A percentile compares a stretch with the other conserved stretches of the same genome.
Evolutionary conservation across 2,888 invertebrate species (phyloP).

Genomic region (Petrophora chlorosata): DNA sequence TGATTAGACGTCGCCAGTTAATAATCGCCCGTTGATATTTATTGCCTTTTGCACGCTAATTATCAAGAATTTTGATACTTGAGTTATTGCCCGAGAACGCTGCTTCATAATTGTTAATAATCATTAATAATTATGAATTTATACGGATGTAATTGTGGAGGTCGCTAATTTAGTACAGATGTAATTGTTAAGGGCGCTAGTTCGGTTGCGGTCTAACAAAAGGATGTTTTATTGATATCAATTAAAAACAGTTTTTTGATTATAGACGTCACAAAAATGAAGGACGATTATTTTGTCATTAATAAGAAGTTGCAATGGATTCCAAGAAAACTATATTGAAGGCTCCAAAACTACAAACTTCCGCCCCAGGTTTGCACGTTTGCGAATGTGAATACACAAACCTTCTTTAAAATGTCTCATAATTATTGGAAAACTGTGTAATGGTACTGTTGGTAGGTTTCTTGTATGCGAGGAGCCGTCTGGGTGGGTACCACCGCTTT

Average conservation of each 20-base stretch:
- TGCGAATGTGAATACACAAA: no score
- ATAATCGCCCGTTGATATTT: slow-evolving; percentile 78
- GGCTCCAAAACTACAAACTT: no score
- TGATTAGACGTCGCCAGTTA: slow-evolving; percentile 74
- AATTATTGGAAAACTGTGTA: no score
- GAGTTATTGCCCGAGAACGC: slow-evolving; percentile 64
- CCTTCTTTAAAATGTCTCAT: no score
- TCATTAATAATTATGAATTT: slow-evolving; percentile 52
- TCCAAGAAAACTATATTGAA: no score
- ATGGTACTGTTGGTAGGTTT: no score
- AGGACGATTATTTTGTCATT: neutral
- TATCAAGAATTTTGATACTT: slow-evolving; percentile 82
- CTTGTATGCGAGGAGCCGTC: no score
- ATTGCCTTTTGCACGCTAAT: slow-evolving; percentile 73
- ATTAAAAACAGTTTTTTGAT: slow-evolving; percentile 11
- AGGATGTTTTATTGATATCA: slow-evolving; percentile 15
- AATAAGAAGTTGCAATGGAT: neutral
- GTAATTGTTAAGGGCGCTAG: slow-evolving; percentile 14
- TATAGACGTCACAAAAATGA: slow-evolving; percentile 3
- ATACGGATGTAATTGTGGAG: slow-evolving; percentile 42
- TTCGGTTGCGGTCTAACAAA: slow-evolving; percentile 2
- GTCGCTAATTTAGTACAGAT: slow-evolving; percentile 36
- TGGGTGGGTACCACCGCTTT: no score
- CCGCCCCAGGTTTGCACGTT: no score
- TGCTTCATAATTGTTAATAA: slow-evolving; percentile 56